Percentiles rank a stretch among this genome's conserved stretches.
Conservation (phyloP, 1,140 invertebrate species). For the Colletes latitarsis region DNA sequence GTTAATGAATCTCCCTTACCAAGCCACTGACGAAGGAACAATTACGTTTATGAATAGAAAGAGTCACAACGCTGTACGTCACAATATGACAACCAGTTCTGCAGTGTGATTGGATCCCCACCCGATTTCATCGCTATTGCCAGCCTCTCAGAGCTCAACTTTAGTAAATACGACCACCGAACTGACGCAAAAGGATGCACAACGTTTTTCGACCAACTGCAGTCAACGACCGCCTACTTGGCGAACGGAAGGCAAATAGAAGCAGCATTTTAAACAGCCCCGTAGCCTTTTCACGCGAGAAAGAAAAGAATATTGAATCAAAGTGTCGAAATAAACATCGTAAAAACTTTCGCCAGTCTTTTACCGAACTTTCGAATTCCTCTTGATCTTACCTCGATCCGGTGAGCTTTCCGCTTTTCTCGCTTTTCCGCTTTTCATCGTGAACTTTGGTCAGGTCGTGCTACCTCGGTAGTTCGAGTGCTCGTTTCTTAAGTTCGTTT, state of each 20-base stretch:
- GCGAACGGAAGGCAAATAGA: conserved; percentile 31
- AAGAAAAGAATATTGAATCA: background rate
- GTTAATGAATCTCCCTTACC: no score
- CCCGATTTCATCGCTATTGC: no score
- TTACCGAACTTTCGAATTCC: conserved; percentile 2
- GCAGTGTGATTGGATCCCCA: no score
- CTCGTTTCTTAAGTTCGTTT: background rate
- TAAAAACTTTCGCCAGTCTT: background rate
- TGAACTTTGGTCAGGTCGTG: conserved; percentile 8
- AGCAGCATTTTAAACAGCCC: background rate
- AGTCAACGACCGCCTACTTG: conserved; percentile 12
- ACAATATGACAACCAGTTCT: no score
- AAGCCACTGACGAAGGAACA: no score
- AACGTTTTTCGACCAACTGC: background rate
- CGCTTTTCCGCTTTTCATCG: background rate
- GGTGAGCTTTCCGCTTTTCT: background rate
- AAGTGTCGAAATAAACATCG: background rate
- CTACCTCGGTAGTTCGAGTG: background rate
- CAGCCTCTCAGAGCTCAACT: no score
- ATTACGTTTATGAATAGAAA: no score
- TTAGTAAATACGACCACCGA: background rate
- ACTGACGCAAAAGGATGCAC: background rate
- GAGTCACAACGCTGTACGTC: no score
- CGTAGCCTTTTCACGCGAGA: background rate
- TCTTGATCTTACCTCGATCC: no score